These are phyloP conservation scores for Peromyscus melanophrys DNA, from an alignment of 2,797 vertebrate species.

Conservation along the genomic window DNA sequence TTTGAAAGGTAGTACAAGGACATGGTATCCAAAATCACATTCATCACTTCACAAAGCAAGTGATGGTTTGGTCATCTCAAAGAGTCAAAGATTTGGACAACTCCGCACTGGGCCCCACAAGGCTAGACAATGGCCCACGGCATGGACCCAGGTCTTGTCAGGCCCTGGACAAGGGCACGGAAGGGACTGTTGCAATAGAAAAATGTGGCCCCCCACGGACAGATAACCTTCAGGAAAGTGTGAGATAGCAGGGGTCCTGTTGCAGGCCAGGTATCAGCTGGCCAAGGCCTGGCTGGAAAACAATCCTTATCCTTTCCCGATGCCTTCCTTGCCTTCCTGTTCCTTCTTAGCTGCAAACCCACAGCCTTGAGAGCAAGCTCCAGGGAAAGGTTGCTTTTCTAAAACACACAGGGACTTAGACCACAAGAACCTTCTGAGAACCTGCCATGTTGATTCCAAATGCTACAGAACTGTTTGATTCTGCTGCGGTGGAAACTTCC, in stretches of 20 bases:
- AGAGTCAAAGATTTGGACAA: not conserved
- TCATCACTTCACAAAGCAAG: conserved; percentile 30
- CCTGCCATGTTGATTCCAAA: not conserved
- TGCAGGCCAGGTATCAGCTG: conserved; percentile 50
- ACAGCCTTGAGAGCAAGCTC: not conserved
- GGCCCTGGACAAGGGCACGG: conserved; percentile 22
- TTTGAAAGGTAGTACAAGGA: conserved; percentile 2
- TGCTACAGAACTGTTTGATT: not conserved
- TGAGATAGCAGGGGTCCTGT: not conserved
- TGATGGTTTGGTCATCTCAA: not conserved
- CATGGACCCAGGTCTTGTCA: conserved; percentile 30
- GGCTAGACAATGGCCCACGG: not conserved
- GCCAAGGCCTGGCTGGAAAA: conserved; percentile 32
- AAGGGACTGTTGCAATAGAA: conserved; percentile 19
- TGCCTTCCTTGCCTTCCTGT: conserved; percentile 29
- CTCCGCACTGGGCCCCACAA: not conserved
- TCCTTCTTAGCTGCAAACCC: conserved; percentile 25
- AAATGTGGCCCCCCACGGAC: not conserved
- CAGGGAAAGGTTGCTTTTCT: not conserved
- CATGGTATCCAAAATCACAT: conserved; percentile 48
- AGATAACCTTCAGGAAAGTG: conserved; percentile 51
- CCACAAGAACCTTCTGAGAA: not conserved
- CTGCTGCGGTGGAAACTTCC: not conserved
- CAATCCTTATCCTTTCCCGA: conserved; percentile 52
- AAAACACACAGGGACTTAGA: not conserved